Percentiles rank a stretch among this genome's conserved stretches.
phyloP scores from a whole-genome alignment of 53 echinoderm and acorn worm species.

The Hippasteria phrygiana region DNA sequence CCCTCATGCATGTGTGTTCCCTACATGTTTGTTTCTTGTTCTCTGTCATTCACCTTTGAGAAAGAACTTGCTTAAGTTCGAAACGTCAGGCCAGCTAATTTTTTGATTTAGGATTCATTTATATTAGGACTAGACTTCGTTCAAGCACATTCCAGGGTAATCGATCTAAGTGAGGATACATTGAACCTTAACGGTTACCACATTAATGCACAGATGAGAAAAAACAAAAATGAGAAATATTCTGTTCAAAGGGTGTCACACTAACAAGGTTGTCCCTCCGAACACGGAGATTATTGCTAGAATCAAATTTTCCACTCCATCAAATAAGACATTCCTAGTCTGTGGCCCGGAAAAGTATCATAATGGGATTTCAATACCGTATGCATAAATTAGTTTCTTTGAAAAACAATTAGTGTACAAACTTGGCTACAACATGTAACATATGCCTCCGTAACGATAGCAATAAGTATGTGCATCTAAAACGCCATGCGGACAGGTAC shows the following conservation, averaged over 20 bases:
- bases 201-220: conserved; percentile 33
- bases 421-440: conserved; percentile 1
- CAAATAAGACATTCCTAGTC: neutral
- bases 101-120: conserved; percentile 41
- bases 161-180: conserved; percentile 31
- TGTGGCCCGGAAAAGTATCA: conserved; percentile 16
- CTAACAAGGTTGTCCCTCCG: conserved; percentile 23
- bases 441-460: conserved; percentile 23
- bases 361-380: conserved; percentile 6
- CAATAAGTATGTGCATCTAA: neutral
- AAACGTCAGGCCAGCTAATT: no score
- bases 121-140: conserved; percentile 33
- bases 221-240: conserved; percentile 30
- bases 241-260: conserved; percentile 26
- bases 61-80: no score
- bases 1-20: no score
- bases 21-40: no score
- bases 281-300: conserved; percentile 19
- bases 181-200: neutral
- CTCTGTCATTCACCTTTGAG: no score
- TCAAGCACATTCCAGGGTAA: conserved; percentile 20
- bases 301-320: neutral
- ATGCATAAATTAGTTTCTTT: conserved; percentile 10
- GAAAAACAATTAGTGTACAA: neutral
- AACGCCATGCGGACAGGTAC: neutral